phyloP scores from a whole-genome alignment of 2,797 vertebrate genomes.

The Hypotaenidia okinawae region DNA sequence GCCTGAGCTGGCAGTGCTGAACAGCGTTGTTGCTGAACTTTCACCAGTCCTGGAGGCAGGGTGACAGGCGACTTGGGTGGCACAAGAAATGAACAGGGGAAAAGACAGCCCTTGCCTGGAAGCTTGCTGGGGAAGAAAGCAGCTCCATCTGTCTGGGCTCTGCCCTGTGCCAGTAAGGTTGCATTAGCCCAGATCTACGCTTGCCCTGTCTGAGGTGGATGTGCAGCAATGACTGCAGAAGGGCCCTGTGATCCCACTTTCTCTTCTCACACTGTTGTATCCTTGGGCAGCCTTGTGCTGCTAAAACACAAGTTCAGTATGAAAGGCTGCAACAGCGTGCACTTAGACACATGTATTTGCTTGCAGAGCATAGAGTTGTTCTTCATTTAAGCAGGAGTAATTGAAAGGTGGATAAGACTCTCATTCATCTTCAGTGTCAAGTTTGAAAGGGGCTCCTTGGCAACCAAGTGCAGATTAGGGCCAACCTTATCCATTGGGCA shows the following conservation, averaged over 20 bases:
- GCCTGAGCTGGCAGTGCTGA: not conserved
- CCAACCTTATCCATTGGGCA: not conserved
- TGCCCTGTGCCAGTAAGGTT: not conserved
- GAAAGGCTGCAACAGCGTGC: not conserved
- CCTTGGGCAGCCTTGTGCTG: not conserved
- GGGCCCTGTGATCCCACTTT: not conserved
- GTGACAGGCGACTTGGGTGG: not conserved
- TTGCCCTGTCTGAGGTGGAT: not conserved
- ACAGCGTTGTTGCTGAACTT: not conserved
- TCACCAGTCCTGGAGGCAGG: not conserved
- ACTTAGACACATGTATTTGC: not conserved
- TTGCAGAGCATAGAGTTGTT: not conserved
- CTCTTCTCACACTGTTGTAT: not conserved
- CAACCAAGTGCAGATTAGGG: not conserved
- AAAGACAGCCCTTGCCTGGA: not conserved
- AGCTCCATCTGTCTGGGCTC: not conserved
- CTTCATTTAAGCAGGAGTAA: not conserved
- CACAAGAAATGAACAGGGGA: not conserved
- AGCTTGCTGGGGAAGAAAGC: not conserved
- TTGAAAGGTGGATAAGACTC: not conserved
- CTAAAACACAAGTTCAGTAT: fast-evolving
- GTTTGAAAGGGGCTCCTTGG: not conserved
- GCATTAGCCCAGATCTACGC: not conserved
- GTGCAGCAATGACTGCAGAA: fast-evolving
- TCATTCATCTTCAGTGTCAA: not conserved